These are phyloP conservation scores for Prinia subflava DNA, from an alignment of 2,113 vertebrate genomes.

Conservation along the genomic window DNA sequence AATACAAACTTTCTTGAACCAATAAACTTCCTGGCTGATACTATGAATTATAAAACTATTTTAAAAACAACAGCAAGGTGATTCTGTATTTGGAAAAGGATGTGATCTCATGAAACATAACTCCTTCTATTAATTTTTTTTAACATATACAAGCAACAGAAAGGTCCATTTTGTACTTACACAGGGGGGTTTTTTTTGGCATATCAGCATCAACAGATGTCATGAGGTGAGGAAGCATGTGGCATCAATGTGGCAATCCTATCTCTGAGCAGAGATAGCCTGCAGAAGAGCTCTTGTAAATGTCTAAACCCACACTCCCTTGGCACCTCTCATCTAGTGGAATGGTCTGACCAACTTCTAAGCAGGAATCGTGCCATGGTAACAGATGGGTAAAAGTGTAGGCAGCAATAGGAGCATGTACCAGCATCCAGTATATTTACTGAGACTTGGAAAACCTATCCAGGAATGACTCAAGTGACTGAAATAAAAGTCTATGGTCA, in stretches of 20 bases:
- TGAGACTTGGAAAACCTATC: not conserved
- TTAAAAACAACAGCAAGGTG: not conserved
- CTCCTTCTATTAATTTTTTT: not conserved
- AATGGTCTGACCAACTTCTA: constrained; percentile 30
- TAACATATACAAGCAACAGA: not conserved
- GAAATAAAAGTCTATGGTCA: constrained; percentile 32
- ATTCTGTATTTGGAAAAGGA: not conserved
- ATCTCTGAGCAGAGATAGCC: not conserved
- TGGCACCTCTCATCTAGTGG: constrained; percentile 1
- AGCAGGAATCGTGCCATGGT: constrained; percentile 39
- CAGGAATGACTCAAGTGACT: constrained; percentile 43
- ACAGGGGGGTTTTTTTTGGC: not conserved
- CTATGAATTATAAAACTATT: not conserved
- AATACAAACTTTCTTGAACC: not conserved
- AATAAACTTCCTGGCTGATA: not conserved
- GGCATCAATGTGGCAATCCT: not conserved
- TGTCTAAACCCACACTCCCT: constrained; percentile 20
- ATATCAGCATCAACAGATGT: constrained; percentile 23
- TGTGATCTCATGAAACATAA: not conserved
- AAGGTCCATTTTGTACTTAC: not conserved
- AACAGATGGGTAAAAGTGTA: constrained; percentile 58
- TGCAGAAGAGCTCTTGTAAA: constrained; percentile 5
- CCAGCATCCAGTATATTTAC: constrained; percentile 24
- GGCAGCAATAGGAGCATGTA: constrained; percentile 54
- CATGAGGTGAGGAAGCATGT: constrained; percentile 24